Conservation (phyloP, 2,888 invertebrate genomes). For the Ephialtes manifestator region DNA sequence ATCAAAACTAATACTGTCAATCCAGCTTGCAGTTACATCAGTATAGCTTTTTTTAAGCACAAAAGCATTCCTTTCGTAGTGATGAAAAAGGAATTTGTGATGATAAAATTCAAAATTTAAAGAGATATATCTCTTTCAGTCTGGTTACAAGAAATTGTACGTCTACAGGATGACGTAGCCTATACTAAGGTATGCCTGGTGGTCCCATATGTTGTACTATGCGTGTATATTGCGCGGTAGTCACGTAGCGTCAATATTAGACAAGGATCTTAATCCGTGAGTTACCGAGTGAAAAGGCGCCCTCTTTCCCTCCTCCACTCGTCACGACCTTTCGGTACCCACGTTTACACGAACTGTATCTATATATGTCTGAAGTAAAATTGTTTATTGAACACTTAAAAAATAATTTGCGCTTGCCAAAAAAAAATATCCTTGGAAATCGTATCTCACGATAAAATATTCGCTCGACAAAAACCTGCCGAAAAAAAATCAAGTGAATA, state of each 20-base stretch:
- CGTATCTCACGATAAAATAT: no score
- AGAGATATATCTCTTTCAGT: slow-evolving; percentile 12
- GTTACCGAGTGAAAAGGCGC: slow-evolving; percentile 33
- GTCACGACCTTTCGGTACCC: slow-evolving; percentile 25
- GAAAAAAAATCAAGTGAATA: not conserved
- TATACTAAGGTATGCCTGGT: not conserved
- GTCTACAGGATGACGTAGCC: not conserved
- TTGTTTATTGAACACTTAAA: not conserved
- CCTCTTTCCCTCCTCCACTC: slow-evolving; percentile 1
- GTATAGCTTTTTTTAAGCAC: not conserved
- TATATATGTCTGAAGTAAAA: slow-evolving; percentile 2
- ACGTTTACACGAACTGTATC: slow-evolving; percentile 4
- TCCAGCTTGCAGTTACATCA: no score
- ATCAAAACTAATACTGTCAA: no score
- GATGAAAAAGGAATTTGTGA: not conserved
- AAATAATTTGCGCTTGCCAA: not conserved
- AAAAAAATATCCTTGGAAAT: not conserved
- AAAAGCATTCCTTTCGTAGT: not conserved
- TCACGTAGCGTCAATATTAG: slow-evolving; percentile 75
- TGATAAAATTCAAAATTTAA: slow-evolving; percentile 1
- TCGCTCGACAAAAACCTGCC: not conserved
- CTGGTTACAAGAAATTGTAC: slow-evolving; percentile 6
- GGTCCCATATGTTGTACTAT: slow-evolving; percentile 29
- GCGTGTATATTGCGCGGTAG: slow-evolving; percentile 69
- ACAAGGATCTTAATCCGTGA: slow-evolving; percentile 71